Percentiles rank a stretch among this genome's conserved stretches.
Conservation (phyloP, 2,888 invertebrate species). For the Leptothorax acervorum region DNA sequence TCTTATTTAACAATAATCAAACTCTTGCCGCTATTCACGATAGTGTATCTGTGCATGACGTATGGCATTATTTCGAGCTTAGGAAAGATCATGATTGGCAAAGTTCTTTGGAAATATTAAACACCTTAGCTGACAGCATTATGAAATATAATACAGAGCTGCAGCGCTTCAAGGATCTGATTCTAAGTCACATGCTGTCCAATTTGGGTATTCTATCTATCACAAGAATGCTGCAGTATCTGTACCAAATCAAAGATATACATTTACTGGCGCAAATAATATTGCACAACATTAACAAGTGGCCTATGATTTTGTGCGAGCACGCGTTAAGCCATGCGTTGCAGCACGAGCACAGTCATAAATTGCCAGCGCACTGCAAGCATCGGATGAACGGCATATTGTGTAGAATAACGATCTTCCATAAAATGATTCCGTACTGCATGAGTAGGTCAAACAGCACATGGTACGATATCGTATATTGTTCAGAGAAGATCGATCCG, state of each 20-base stretch:
- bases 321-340: constrained; percentile 78
- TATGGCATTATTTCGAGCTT: constrained; percentile 87
- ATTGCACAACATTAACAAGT: constrained; percentile 78
- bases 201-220: constrained; percentile 86
- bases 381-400: constrained; percentile 79
- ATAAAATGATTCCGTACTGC: constrained; percentile 81
- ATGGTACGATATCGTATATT: constrained; percentile 80
- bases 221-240: constrained; percentile 72
- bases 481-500: constrained; percentile 86
- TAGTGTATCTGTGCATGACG: constrained; percentile 86
- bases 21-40: constrained; percentile 88
- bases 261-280: constrained; percentile 78
- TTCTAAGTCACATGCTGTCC: constrained; percentile 88
- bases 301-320: constrained; percentile 80
- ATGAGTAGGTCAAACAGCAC: constrained; percentile 67
- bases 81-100: constrained; percentile 85
- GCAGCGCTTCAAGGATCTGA: constrained; percentile 87
- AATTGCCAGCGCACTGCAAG: constrained; percentile 78
- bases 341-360: constrained; percentile 75
- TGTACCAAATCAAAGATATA: constrained; percentile 80
- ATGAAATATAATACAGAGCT: constrained; percentile 87
- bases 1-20: constrained; percentile 87
- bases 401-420: constrained; percentile 79
- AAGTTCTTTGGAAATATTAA: constrained; percentile 86
- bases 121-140: constrained; percentile 88